Base-by-base conservation (phyloP, 2,888 invertebrate species). In the Macropis europaea region DNA sequence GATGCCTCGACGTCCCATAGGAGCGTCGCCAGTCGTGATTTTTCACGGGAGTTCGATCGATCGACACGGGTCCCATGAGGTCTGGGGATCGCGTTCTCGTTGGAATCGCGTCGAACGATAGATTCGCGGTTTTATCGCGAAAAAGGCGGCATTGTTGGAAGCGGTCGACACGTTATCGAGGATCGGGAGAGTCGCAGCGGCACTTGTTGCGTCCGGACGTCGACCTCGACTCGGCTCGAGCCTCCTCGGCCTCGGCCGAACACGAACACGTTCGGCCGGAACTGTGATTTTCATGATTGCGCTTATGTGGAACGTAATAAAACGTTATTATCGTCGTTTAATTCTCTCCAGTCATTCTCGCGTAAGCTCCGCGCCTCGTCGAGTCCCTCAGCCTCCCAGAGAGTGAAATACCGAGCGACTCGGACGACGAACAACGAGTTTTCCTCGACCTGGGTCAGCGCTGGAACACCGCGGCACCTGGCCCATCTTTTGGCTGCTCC, bases 201-300 rank as follows among this genome's bases (percentile, higher is more conserved):
- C 89, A 89, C 89, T 89, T 89, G 89, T 89, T 89, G 89, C 88
- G 87, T 83, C 86, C 88, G 89, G 89, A 83, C 89, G 87, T 88
- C 88, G 89, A 89, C 89, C 89, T 88, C 89, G 84, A 70, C 71
- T 75, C 79, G 50, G 71, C 59, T 62, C 77, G 74, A 60, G 66
- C 63, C 67, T 76, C 79, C 70, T 73, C 63, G 67, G 67, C 77
- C 63, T 69, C 73, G 78, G 76, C 64, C 68, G 73, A 54, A 73
- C 34, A 67, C 74, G 74, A 63, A 69, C 76, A 73, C 64, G 76
- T 73, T 79, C 72, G 67, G 67, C 66, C 73, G 75, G 77, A 77
- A 74, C 74, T 53, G 53, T 45, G 77, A 77, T 77, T 77, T 78
- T 76, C 73, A 63, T 50, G 73, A 73, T 73, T 52, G 66, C 52